Evolutionary conservation across 2,797 vertebrate genomes (phyloP).

Genomic region (Premnoplex brunnescens): DNA sequence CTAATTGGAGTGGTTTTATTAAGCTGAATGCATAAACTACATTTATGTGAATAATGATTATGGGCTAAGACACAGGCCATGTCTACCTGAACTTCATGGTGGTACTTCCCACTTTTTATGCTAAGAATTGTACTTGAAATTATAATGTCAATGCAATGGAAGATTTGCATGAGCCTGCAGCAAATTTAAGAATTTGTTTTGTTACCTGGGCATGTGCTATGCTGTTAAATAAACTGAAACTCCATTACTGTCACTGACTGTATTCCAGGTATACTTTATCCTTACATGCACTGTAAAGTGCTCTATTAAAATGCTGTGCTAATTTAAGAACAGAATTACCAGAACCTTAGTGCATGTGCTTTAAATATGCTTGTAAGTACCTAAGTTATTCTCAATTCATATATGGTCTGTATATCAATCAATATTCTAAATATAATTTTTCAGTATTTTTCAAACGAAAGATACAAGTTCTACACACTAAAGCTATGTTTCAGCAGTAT

Average conservation of each 20-base stretch:
- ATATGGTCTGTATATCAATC: background rate
- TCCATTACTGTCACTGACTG: background rate
- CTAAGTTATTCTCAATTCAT: background rate
- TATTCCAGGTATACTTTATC: background rate
- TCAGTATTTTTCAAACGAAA: background rate
- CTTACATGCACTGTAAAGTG: background rate
- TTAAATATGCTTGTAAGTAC: background rate
- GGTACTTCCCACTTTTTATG: background rate
- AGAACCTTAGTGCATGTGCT: background rate
- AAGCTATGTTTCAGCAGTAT: background rate
- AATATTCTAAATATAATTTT: background rate
- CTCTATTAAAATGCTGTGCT: background rate
- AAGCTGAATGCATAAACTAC: background rate
- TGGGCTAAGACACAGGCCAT: background rate
- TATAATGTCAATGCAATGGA: background rate
- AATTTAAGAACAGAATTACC: background rate
- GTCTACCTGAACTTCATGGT: background rate
- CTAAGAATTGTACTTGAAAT: background rate
- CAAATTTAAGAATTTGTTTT: conserved; percentile 5
- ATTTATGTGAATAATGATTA: background rate
- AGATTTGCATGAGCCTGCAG: background rate
- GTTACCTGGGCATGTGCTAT: background rate
- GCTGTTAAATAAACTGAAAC: conserved; percentile 22
- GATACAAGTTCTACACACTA: background rate
- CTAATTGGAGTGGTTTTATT: conserved; percentile 29